Conservation (phyloP, 2,888 invertebrate genomes). For the Ypsolopha scabrella region DNA sequence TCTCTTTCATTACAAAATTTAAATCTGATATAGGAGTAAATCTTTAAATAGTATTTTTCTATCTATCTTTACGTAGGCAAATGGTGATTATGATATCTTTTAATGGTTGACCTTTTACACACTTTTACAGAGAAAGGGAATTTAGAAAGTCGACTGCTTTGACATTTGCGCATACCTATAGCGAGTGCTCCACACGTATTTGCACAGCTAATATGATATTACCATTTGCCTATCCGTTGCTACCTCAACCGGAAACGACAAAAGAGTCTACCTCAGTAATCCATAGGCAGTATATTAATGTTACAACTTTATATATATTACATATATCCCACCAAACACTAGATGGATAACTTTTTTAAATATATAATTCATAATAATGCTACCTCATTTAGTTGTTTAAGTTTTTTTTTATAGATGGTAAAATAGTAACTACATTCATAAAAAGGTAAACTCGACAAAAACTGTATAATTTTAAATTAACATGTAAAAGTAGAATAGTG, state of each 20-base stretch:
- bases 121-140: no score
- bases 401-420: constrained; percentile 21
- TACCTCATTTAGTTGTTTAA: constrained; percentile 56
- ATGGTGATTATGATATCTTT: not conserved
- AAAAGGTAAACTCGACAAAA: not conserved
- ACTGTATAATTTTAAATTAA: not conserved
- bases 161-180: no score
- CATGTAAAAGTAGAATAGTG: not conserved
- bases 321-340: constrained; percentile 65
- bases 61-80: not conserved
- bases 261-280: constrained; percentile 57
- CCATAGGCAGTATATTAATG: constrained; percentile 55
- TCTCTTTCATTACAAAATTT: not conserved
- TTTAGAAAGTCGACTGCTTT: no score
- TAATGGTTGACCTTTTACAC: not conserved
- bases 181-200: no score
- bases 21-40: not conserved
- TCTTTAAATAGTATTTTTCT: not conserved
- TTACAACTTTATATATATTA: constrained; percentile 44
- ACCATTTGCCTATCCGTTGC: constrained; percentile 19
- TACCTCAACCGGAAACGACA: constrained; percentile 54
- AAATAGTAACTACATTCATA: constrained; percentile 1
- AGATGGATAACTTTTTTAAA: constrained; percentile 40
- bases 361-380: constrained; percentile 53
- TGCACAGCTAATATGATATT: not conserved